These are phyloP conservation scores for Chrysopilus asiliformis DNA, from an alignment of 2,888 invertebrate species.

Conservation along the genomic window DNA sequence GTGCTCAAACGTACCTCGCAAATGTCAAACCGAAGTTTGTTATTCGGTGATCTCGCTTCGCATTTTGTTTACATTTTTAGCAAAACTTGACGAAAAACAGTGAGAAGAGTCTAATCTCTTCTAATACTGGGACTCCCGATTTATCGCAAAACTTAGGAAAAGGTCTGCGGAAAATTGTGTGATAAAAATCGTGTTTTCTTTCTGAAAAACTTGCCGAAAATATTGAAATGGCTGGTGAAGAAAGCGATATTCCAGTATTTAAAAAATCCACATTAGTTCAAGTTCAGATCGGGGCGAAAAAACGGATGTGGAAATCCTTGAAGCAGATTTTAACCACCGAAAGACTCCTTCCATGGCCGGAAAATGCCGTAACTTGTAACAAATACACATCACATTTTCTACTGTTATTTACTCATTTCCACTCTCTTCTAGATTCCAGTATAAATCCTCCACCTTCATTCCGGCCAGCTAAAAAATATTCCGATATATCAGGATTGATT, in stretches of 20 bases:
- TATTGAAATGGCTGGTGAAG: conserved; percentile 8
- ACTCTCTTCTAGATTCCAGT: conserved; percentile 53
- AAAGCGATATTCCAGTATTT: conserved; percentile 14
- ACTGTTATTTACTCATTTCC: conserved; percentile 5
- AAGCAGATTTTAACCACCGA: conserved; percentile 80
- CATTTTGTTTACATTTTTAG: no score
- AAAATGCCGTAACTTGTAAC: conserved; percentile 63
- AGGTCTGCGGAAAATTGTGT: background rate
- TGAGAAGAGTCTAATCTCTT: no score
- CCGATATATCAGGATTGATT: conserved; percentile 78
- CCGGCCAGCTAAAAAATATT: conserved; percentile 84
- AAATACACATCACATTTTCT: conserved; percentile 12
- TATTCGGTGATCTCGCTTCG: no score
- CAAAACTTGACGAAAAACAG: no score
- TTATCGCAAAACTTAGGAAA: no score
- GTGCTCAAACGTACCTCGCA: no score
- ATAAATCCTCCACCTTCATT: conserved; percentile 87
- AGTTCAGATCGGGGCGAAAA: conserved; percentile 40
- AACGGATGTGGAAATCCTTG: conserved; percentile 73
- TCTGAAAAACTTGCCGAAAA: no score
- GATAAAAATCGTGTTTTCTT: no score
- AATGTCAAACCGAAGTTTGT: no score
- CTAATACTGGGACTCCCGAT: no score
- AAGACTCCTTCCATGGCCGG: conserved; percentile 61
- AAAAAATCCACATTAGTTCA: conserved; percentile 24